A percentile compares a stretch with the other conserved stretches of the same genome.
Conservation (phyloP, 2,797 vertebrate species). For the Anabacerthia variegaticeps region DNA sequence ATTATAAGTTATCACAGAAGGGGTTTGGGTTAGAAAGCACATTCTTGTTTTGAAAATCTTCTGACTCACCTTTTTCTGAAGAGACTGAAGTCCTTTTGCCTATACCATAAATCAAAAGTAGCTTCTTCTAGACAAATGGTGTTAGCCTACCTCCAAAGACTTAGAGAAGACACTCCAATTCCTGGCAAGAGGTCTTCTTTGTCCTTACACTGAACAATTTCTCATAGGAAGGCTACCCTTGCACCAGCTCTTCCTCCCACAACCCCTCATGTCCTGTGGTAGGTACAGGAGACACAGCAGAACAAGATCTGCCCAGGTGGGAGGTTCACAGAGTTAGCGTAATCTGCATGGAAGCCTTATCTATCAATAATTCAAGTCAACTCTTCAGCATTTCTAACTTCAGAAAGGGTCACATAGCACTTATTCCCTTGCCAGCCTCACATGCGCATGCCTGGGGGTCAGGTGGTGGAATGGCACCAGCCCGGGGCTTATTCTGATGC, state of each 20-base stretch:
- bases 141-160: background rate
- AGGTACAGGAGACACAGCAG: background rate
- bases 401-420: background rate
- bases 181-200: background rate
- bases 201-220: background rate
- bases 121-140: background rate
- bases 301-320: background rate
- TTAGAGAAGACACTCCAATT: background rate
- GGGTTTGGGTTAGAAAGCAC: background rate
- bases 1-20: background rate
- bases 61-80: background rate
- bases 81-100: background rate
- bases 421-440: background rate
- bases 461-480: background rate
- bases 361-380: background rate
- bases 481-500: background rate
- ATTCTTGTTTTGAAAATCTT: background rate
- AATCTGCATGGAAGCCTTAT: background rate
- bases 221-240: background rate
- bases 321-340: background rate
- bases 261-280: accelerated
- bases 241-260: background rate
- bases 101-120: background rate
- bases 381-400: background rate
- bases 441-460: accelerated